Evolutionary conservation across 2,113 vertebrate species (phyloP).

Genomic region (Pelvicachromis taeniatus): DNA sequence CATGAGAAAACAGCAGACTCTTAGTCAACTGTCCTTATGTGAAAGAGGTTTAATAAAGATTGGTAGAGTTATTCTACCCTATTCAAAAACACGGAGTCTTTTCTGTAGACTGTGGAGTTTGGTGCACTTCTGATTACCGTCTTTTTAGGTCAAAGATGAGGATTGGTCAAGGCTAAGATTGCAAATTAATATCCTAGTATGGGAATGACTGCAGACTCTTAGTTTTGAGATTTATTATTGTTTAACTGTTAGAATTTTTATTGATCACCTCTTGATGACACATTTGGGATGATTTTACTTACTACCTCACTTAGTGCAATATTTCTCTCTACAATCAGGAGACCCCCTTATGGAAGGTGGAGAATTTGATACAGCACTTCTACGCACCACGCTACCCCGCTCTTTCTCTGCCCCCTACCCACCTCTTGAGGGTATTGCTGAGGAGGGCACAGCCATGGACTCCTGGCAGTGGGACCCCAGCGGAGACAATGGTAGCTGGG

Average conservation of each 20-base stretch:
- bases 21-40: background rate
- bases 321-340: slow-evolving; percentile 28
- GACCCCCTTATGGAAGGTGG: slow-evolving; percentile 54
- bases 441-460: slow-evolving; percentile 58
- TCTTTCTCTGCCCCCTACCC: slow-evolving; percentile 85
- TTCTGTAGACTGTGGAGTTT: background rate
- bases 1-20: background rate
- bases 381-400: slow-evolving; percentile 67
- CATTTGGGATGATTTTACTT: background rate
- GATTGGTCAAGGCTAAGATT: background rate
- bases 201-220: background rate
- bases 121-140: background rate
- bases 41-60: background rate
- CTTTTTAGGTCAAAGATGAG: background rate
- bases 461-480: slow-evolving; percentile 65
- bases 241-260: background rate
- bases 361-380: slow-evolving; percentile 40
- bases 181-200: background rate
- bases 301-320: background rate
- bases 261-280: background rate
- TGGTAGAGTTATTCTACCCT: background rate
- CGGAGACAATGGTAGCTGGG: background rate
- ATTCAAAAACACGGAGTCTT: no score
- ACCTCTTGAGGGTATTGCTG: slow-evolving; percentile 71
- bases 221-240: background rate